Conservation (phyloP, 2,888 invertebrate genomes). For the Stratiomys singularior region DNA sequence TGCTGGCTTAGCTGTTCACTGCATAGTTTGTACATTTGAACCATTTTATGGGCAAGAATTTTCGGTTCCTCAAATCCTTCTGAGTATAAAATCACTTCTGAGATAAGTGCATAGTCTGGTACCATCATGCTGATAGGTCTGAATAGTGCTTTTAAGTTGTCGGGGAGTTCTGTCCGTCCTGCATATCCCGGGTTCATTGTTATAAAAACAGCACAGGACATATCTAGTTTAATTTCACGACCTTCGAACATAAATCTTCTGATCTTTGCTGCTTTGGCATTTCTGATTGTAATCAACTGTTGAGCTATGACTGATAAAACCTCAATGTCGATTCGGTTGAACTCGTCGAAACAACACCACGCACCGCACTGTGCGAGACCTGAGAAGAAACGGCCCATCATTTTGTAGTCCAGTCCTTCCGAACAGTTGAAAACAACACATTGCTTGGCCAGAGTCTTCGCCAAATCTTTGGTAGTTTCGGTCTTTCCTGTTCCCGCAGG, state of each 20-base stretch:
- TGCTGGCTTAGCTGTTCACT: constrained; percentile 92
- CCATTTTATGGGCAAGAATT: constrained; percentile 89
- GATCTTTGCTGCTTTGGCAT: constrained; percentile 79
- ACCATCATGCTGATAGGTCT: constrained; percentile 93
- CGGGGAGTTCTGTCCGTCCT: constrained; percentile 87
- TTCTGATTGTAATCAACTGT: constrained; percentile 86
- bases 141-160: constrained; percentile 87
- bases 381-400: constrained; percentile 90
- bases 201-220: constrained; percentile 85
- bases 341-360: constrained; percentile 94
- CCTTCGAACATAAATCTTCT: constrained; percentile 88
- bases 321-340: constrained; percentile 90
- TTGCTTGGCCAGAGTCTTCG: constrained; percentile 87
- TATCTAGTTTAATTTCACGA: constrained; percentile 83
- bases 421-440: constrained; percentile 94
- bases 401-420: constrained; percentile 71
- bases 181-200: constrained; percentile 96
- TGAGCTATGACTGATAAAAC: constrained; percentile 91
- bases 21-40: constrained; percentile 91
- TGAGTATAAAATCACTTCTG: constrained; percentile 92
- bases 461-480: constrained; percentile 90
- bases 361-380: constrained; percentile 90
- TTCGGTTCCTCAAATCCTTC: constrained; percentile 92
- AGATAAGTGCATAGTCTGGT: constrained; percentile 88
- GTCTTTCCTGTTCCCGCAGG: constrained; percentile 92